Evolutionary conservation across 1,140 invertebrate species (phyloP).

Genomic region (Drosophila pachea): DNA sequence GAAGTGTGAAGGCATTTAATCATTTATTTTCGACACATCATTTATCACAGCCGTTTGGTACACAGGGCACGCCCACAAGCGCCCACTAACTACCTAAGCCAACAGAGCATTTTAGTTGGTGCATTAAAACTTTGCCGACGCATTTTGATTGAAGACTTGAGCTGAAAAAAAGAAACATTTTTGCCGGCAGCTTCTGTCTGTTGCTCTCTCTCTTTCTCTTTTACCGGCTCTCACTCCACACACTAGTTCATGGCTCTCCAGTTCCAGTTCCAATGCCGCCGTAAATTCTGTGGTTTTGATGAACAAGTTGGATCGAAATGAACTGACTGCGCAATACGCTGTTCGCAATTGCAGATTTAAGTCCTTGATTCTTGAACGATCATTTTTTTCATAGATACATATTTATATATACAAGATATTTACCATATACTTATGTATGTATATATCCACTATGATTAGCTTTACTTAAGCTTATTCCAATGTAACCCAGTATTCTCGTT

Average conservation of each 20-base stretch:
- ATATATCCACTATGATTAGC: neutral
- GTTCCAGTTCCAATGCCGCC: neutral
- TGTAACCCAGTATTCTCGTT: neutral
- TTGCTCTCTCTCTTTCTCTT: neutral
- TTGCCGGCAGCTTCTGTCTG: neutral
- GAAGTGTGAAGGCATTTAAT: conserved; percentile 57
- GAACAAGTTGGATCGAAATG: neutral
- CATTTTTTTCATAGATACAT: neutral
- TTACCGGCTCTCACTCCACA: neutral
- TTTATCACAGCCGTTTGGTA: conserved; percentile 55
- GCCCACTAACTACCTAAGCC: neutral
- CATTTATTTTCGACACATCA: conserved; percentile 77
- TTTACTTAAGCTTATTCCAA: too few species aligned
- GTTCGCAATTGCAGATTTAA: neutral
- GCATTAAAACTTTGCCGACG: conserved; percentile 75
- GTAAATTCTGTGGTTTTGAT: neutral
- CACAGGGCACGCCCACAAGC: conserved; percentile 41
- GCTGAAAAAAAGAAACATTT: conserved; percentile 33
- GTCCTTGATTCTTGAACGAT: too few species aligned
- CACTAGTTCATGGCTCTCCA: neutral
- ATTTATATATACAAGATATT: neutral
- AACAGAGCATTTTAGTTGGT: conserved; percentile 22
- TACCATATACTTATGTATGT: neutral
- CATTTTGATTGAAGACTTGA: conserved; percentile 74
- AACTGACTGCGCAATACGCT: neutral